These are phyloP conservation scores for Limenitis camilla DNA, from an alignment of 2,888 invertebrate species.

Conservation along the genomic window DNA sequence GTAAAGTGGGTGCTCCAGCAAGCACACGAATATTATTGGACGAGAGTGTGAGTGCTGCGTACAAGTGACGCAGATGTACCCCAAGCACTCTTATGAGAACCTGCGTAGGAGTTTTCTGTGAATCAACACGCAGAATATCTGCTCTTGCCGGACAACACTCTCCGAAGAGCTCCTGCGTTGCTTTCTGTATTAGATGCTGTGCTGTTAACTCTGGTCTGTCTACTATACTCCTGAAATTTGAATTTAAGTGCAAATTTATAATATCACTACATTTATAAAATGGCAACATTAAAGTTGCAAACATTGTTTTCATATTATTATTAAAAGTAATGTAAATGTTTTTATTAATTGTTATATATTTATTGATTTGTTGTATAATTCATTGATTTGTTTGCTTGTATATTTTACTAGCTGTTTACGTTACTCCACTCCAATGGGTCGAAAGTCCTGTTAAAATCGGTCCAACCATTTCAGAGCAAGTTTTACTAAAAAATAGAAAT, in stretches of 20 bases:
- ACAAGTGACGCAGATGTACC: slow-evolving; percentile 26
- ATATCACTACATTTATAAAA: background rate
- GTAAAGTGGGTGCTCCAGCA: slow-evolving; percentile 32
- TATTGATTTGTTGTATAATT: too few relatives aligned
- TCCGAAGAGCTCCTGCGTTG: slow-evolving; percentile 33
- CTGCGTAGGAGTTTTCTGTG: slow-evolving; percentile 16
- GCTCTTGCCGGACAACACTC: slow-evolving; percentile 33
- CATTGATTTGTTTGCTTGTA: too few relatives aligned
- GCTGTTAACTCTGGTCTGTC: slow-evolving; percentile 27
- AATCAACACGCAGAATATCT: slow-evolving; percentile 37
- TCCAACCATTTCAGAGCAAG: too few relatives aligned
- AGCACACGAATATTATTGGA: slow-evolving; percentile 23
- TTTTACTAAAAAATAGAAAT: too few relatives aligned
- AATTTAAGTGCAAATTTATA: background rate
- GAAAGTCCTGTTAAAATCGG: too few relatives aligned
- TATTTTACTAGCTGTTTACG: too few relatives aligned
- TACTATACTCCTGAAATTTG: slow-evolving; percentile 17
- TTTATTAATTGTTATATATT: too few relatives aligned
- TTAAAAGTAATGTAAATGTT: too few relatives aligned
- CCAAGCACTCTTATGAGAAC: slow-evolving; percentile 71
- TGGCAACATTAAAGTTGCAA: background rate
- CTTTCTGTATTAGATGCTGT: slow-evolving; percentile 30
- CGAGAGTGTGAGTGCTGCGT: slow-evolving; percentile 34
- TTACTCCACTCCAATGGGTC: too few relatives aligned
- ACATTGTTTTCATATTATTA: too few relatives aligned